Conservation (phyloP, 2,888 invertebrate genomes). For the Pterostichus niger region DNA sequence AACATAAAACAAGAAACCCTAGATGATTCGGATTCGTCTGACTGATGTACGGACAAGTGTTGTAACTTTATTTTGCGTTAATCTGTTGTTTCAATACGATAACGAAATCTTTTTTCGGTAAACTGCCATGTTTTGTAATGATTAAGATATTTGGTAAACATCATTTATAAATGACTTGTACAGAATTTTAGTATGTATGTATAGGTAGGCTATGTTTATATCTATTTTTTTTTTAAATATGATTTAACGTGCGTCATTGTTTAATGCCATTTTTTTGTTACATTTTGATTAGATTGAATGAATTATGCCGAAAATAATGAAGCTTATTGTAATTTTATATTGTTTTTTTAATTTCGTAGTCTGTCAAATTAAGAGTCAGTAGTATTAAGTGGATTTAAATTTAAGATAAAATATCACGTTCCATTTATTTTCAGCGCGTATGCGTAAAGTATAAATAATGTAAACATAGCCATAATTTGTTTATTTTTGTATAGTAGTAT, state of each 20-base stretch:
- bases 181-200: background rate
- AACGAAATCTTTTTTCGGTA: constrained; percentile 14
- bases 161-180: constrained; percentile 9
- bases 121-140: constrained; percentile 47
- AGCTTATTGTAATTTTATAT: no score
- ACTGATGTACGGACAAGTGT: constrained; percentile 17
- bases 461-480: constrained; percentile 14
- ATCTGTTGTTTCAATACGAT: background rate
- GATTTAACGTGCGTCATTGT: background rate
- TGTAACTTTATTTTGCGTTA: constrained; percentile 27
- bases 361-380: background rate
- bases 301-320: no score
- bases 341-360: no score
- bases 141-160: background rate
- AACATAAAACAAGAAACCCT: constrained; percentile 39
- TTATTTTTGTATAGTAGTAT: constrained; percentile 43
- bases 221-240: background rate
- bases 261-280: no score
- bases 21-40: constrained; percentile 57
- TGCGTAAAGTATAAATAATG: background rate
- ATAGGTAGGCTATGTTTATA: constrained; percentile 12
- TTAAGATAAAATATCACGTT: no score
- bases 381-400: background rate
- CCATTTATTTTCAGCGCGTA: background rate
- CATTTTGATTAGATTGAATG: no score